Conservation (phyloP, 2,888 invertebrate genomes). For the Nemotelus nigrinus region DNA sequence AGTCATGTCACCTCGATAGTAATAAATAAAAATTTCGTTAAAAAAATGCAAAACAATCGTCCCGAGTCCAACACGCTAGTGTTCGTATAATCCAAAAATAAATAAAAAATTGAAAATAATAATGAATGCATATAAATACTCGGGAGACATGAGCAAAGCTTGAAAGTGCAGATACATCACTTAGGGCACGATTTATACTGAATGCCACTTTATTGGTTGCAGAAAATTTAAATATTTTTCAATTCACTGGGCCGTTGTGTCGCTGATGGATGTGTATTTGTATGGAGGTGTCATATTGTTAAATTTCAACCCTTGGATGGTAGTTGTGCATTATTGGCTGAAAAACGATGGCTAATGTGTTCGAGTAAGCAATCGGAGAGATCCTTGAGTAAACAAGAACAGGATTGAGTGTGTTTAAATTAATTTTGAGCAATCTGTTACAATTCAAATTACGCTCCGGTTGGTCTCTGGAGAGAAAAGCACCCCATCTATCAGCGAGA, state of each 20-base stretch:
- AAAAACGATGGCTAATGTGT: neutral
- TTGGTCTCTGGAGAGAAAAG: too few relatives aligned
- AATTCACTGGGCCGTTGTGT: neutral
- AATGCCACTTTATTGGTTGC: slow-evolving; percentile 32
- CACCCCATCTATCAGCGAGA: too few relatives aligned
- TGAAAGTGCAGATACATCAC: neutral
- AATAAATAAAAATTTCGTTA: slow-evolving; percentile 39
- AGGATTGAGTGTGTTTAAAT: slow-evolving; percentile 8
- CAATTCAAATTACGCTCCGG: neutral
- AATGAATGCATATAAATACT: slow-evolving; percentile 31
- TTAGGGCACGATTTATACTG: slow-evolving; percentile 2
- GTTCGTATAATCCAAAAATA: slow-evolving; percentile 19
- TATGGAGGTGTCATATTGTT: slow-evolving; percentile 40
- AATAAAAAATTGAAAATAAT: slow-evolving; percentile 40
- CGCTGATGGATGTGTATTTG: neutral
- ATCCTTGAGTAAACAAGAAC: slow-evolving; percentile 10
- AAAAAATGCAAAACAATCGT: slow-evolving; percentile 31
- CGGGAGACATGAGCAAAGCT: neutral
- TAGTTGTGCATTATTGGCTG: neutral
- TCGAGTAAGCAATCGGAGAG: neutral
- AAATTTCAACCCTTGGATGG: slow-evolving; percentile 29
- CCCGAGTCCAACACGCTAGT: neutral
- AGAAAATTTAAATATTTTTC: slow-evolving; percentile 32
- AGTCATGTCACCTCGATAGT: slow-evolving; percentile 36
- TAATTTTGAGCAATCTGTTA: slow-evolving; percentile 32